A percentile compares a stretch with the other conserved stretches of the same genome.
phyloP scores from a whole-genome alignment of 2,888 invertebrate species.

The Drosophila falleni region DNA sequence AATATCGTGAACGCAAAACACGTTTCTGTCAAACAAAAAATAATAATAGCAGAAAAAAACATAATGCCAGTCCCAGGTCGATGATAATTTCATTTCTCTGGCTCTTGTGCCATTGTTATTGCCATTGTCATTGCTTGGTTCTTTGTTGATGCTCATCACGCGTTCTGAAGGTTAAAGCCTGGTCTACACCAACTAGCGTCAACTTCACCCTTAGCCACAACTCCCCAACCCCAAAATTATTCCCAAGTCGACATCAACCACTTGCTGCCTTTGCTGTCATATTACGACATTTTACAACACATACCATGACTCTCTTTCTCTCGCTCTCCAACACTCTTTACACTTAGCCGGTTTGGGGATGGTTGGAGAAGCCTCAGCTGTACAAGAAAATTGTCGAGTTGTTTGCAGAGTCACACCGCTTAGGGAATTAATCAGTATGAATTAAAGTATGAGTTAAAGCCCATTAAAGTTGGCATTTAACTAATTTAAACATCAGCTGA shows the following conservation, averaged over 20 bases:
- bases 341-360: constrained; percentile 1
- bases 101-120: constrained; percentile 8
- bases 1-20: constrained; percentile 52
- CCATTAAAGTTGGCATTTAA: constrained; percentile 11
- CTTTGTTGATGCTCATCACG: constrained; percentile 38
- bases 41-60: constrained; percentile 17
- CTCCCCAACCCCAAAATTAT: neutral
- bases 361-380: neutral
- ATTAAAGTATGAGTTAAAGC: constrained; percentile 10
- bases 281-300: constrained; percentile 25
- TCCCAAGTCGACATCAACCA: constrained; percentile 21
- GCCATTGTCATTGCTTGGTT: constrained; percentile 14
- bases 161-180: constrained; percentile 60
- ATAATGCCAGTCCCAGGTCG: constrained; percentile 28
- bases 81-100: constrained; percentile 42
- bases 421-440: constrained; percentile 17
- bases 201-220: constrained; percentile 21
- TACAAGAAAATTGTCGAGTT: constrained; percentile 3
- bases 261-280: constrained; percentile 7
- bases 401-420: neutral
- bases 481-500: constrained; percentile 29
- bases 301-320: constrained; percentile 1
- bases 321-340: neutral
- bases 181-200: constrained; percentile 14
- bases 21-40: constrained; percentile 49